phyloP scores from a whole-genome alignment of 1,140 invertebrate genomes.

The Heliconius hewitsoni region DNA sequence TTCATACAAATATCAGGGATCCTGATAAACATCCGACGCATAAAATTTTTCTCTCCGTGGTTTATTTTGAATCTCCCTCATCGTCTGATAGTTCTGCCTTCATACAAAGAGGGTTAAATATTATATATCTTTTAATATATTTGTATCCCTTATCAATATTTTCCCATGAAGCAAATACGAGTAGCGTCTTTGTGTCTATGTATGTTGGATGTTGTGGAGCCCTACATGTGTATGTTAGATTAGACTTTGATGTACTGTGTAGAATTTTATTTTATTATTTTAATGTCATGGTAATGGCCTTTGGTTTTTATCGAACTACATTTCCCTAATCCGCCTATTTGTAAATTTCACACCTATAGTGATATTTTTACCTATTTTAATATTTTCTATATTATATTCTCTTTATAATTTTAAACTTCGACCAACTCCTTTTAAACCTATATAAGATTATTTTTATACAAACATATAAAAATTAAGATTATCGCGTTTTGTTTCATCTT shows the following conservation, averaged over 20 bases:
- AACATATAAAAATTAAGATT: not conserved
- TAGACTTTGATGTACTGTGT: not conserved
- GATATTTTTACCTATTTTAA: conserved; percentile 14
- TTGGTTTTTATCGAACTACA: not conserved
- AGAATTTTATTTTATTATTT: not conserved
- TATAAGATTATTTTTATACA: conserved; percentile 16
- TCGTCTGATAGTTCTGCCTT: conserved; percentile 9
- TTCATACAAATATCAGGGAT: conserved; percentile 29
- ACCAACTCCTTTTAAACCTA: conserved; percentile 15
- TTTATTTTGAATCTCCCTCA: conserved; percentile 17
- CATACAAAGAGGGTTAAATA: not conserved
- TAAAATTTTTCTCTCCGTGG: conserved; percentile 11
- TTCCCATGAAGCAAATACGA: not conserved
- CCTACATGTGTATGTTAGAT: not conserved
- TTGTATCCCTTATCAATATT: not conserved
- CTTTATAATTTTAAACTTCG: conserved; percentile 25
- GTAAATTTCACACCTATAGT: not conserved
- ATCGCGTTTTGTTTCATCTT: not conserved
- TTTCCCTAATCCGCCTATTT: conserved; percentile 23
- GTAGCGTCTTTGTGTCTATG: conserved; percentile 4
- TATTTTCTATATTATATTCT: not conserved
- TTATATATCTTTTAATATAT: not conserved
- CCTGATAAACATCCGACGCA: conserved; percentile 6
- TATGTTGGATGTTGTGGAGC: conserved; percentile 7
- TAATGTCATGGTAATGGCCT: not conserved